Base-by-base conservation (phyloP, 2,113 vertebrate species). In the Psilopogon haemacephalus region DNA sequence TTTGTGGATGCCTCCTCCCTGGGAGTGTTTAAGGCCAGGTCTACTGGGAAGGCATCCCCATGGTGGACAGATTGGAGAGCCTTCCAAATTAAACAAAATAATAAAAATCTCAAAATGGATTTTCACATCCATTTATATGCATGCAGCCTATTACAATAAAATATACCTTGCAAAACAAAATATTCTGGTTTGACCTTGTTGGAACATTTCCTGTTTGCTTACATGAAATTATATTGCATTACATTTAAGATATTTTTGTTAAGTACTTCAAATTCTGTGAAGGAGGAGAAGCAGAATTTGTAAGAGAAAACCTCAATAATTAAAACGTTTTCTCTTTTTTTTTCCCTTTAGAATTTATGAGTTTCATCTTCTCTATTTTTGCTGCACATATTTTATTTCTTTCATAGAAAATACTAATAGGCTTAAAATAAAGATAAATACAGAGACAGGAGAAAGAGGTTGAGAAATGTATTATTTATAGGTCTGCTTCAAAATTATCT, bases 401-500 rank as follows among this genome's bases (percentile, higher is more conserved):
- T 89, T 68, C 4, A 40, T 16, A 58, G 11, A 48, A 3, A 12
- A 7, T 79, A 83, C 38, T 58, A 50, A 21, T 80, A 50, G 19
- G 4, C 63, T 88, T 91, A 70, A 88, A 91, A 85, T 18, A 73
- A 10, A 78, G 19, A 35, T 8, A 54, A 16, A 69, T 8, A 65
- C 28, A 69, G 5, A 37, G 17, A 50, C 2, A 23, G 32, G 7
- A 74, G 15, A 78, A 63, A 65, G 24, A 80, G 6, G 10, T 72
- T 3, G 42, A 59, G 2, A 58, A 77, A 86, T n/a, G 9, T 24
- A 68, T 75, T 82, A 86, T 93, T 92, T 83, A 87, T 79, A 92
- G 38, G 54, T 35, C 8, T 88, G 23, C 21, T 92, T 86, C 40
- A 88, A 32, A 93, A 86, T 89, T 84, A 84, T 88, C 78, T 93